Percentiles rank a stretch among this genome's conserved stretches.
phyloP scores from a whole-genome alignment of 2,888 invertebrate genomes.

The Phyllotreta cruciferae region DNA sequence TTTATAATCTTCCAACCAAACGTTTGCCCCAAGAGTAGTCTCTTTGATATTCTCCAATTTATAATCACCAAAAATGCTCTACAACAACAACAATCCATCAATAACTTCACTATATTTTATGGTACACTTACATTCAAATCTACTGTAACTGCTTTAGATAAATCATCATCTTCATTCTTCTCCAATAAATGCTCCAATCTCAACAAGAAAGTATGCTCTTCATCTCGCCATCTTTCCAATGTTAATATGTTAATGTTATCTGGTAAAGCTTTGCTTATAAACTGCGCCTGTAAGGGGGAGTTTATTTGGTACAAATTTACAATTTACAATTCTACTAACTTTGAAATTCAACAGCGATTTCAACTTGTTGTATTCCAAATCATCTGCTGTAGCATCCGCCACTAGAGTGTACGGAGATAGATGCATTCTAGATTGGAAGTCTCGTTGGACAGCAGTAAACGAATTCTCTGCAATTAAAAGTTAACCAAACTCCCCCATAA shows the following conservation, averaged over 20 bases:
- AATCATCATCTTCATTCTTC: conserved; percentile 57
- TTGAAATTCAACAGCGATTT: conserved; percentile 20
- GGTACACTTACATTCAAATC: conserved; percentile 58
- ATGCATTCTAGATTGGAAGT: conserved; percentile 63
- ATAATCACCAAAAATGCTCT: conserved; percentile 66
- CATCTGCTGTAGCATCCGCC: conserved; percentile 24
- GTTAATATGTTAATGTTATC: conserved; percentile 66
- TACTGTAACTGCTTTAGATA: conserved; percentile 59
- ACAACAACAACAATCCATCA: conserved; percentile 40
- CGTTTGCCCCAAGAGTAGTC: conserved; percentile 75
- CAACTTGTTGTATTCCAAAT: conserved; percentile 16
- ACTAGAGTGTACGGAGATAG: conserved; percentile 63
- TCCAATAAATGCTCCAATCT: conserved; percentile 69
- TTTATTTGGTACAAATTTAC: background rate
- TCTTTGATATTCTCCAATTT: conserved; percentile 66
- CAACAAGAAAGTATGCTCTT: conserved; percentile 59
- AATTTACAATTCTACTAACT: conserved; percentile 27
- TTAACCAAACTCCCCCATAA: background rate
- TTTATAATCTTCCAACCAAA: conserved; percentile 63
- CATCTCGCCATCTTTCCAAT: conserved; percentile 66
- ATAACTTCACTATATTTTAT: conserved; percentile 3
- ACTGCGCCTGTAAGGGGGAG: conserved; percentile 5
- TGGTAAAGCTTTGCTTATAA: conserved; percentile 58
- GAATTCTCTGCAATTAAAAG: conserved; percentile 28
- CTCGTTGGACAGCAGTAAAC: conserved; percentile 57